Conservation (phyloP, 2,113 vertebrate species). For the Lynx canadensis region DNA sequence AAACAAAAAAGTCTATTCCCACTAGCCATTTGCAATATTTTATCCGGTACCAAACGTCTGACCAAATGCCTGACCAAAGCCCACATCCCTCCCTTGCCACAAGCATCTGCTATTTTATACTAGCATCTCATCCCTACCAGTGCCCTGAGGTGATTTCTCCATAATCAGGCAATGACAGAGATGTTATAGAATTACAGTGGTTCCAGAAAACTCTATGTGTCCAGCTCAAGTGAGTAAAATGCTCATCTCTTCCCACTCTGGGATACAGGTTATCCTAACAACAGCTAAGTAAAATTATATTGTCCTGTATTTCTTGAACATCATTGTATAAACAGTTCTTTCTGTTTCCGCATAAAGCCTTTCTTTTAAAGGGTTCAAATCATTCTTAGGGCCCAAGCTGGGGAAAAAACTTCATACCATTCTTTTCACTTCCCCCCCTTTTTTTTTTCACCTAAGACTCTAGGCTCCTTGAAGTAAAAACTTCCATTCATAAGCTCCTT, state of each 20-base stretch:
- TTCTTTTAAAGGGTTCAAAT: neutral
- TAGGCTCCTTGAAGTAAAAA: neutral
- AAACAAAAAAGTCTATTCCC: neutral
- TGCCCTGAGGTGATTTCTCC: neutral
- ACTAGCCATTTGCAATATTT: neutral
- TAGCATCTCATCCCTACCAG: neutral
- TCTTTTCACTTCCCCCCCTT: neutral
- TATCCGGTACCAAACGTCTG: neutral
- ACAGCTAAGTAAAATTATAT: neutral
- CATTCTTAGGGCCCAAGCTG: neutral
- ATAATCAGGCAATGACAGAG: rapidly evolving
- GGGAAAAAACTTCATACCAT: neutral
- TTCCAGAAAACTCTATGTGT: neutral
- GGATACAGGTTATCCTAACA: neutral
- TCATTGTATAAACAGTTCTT: neutral
- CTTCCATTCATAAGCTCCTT: neutral
- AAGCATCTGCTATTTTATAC: neutral
- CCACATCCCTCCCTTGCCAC: neutral
- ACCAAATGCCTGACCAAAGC: neutral
- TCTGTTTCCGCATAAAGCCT: neutral
- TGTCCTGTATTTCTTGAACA: neutral
- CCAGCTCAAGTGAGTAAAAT: neutral
- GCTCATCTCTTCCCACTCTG: neutral
- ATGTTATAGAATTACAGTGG: neutral
- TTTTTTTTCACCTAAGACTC: neutral